A percentile compares a stretch with the other conserved stretches of the same genome.
These are phyloP conservation scores for Apostichopus californicus DNA, from an alignment of 35 echinoderm and acorn worm genomes.

Conservation along the genomic window DNA sequence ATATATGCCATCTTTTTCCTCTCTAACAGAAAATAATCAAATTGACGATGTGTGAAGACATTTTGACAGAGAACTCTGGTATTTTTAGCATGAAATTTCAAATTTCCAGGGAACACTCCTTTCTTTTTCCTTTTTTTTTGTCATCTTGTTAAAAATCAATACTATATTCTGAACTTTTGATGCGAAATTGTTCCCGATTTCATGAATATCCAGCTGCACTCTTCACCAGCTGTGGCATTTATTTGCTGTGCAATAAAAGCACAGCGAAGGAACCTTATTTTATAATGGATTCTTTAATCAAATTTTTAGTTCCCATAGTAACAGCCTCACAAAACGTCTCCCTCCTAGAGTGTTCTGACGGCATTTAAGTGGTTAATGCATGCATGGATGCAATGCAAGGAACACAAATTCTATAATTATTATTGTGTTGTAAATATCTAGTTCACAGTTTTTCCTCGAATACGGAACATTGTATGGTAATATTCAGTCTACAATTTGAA, in stretches of 20 bases:
- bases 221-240: too few relatives aligned
- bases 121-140: too few relatives aligned
- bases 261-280: background rate
- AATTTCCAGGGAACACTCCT: background rate
- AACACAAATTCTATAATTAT: background rate
- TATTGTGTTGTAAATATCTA: background rate
- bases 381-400: background rate
- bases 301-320: background rate
- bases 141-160: constrained; percentile 31
- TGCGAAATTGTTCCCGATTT: constrained; percentile 13
- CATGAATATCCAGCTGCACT: background rate
- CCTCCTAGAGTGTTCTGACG: background rate
- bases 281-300: background rate
- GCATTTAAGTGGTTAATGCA: background rate
- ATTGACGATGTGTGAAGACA: background rate
- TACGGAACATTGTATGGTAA: too few relatives aligned
- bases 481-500: too few relatives aligned
- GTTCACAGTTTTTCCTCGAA: too few relatives aligned
- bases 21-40: background rate
- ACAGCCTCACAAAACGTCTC: background rate
- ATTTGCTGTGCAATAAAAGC: background rate
- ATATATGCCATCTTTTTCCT: too few relatives aligned
- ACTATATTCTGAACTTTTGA: constrained; percentile 19
- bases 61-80: background rate
- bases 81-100: background rate